Conservation (phyloP, 2,113 vertebrate species). For the Megaleporinus macrocephalus region DNA sequence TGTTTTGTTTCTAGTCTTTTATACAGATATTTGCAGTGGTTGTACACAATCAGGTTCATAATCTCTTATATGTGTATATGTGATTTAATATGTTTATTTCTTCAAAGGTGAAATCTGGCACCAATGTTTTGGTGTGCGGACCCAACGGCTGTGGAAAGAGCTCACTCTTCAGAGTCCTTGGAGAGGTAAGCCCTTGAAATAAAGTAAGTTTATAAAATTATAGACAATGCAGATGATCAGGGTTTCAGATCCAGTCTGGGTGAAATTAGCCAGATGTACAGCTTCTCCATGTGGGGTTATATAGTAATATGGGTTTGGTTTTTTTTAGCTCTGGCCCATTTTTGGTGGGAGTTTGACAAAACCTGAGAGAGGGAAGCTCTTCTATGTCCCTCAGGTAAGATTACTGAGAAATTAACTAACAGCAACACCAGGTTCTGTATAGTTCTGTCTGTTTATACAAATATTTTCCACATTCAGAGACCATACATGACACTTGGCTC, state of each 20-base stretch:
- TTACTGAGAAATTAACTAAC: background rate
- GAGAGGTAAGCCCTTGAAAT: slow-evolving; percentile 83
- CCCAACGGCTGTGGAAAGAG: slow-evolving; percentile 99
- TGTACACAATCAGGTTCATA: background rate
- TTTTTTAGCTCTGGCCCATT: slow-evolving; percentile 90
- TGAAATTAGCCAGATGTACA: background rate
- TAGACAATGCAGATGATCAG: background rate
- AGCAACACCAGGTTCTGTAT: no score
- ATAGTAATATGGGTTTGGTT: background rate
- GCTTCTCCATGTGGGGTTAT: background rate
- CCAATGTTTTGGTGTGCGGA: slow-evolving; percentile 97
- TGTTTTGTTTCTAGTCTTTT: background rate
- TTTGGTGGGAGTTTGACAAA: slow-evolving; percentile 95
- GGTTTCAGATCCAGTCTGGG: no score
- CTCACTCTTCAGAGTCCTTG: slow-evolving; percentile 94
- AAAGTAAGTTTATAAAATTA: background rate
- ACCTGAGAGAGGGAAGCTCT: slow-evolving; percentile 94
- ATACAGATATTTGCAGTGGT: background rate
- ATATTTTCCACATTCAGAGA: slow-evolving; percentile 77
- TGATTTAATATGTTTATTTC: no score
- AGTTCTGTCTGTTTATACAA: background rate
- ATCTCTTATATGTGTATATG: no score
- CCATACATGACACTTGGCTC: slow-evolving; percentile 98
- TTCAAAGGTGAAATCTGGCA: slow-evolving; percentile 89
- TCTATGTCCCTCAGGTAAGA: slow-evolving; percentile 96